Percentiles rank a stretch among this genome's conserved stretches.
Evolutionary conservation across 2,113 vertebrate genomes (phyloP).

Genomic region (Scatophagus argus): DNA sequence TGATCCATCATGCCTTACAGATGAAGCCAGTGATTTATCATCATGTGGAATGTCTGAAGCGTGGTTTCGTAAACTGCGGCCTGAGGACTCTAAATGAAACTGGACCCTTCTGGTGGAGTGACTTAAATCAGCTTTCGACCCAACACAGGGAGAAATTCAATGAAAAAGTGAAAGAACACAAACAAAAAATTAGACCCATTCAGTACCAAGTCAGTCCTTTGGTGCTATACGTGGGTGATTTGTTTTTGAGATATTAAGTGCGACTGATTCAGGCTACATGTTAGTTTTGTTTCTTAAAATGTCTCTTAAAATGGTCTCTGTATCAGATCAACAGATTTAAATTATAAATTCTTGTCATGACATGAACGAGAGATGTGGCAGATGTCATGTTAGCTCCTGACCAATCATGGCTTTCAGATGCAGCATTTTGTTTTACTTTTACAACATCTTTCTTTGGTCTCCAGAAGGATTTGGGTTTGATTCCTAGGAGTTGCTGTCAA

Average conservation of each 20-base stretch:
- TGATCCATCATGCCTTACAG: constrained; percentile 74
- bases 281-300: no score
- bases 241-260: no score
- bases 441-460: neutral
- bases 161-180: neutral
- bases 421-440: neutral
- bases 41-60: constrained; percentile 28
- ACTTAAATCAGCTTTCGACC: neutral
- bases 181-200: neutral
- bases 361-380: no score
- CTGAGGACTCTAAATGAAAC: constrained; percentile 5
- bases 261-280: no score
- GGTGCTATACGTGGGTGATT: no score
- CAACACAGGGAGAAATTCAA: neutral
- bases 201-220: no score
- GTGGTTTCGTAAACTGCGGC: neutral
- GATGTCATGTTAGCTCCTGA: no score
- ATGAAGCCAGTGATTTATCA: constrained; percentile 73
- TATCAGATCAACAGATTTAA: no score
- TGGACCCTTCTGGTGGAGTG: neutral
- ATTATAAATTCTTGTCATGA: no score
- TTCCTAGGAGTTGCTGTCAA: no score
- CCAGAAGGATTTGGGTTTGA: neutral
- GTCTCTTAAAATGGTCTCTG: no score
- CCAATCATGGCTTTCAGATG: no score